Conservation (phyloP, 2,797 vertebrate genomes). For the Chrysocyon brachyurus region DNA sequence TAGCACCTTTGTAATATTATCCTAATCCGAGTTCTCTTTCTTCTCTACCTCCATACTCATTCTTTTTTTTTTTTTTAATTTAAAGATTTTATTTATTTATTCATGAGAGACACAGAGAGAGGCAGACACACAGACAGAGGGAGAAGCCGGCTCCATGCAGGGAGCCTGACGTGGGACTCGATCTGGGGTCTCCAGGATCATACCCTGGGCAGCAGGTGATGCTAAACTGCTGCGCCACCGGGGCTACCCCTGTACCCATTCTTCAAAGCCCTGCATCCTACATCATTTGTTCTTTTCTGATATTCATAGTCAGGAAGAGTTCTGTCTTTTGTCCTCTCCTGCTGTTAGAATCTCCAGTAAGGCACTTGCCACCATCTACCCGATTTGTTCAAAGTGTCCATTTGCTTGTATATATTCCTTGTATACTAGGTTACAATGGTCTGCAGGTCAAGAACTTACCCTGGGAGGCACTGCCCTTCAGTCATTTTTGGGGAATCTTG, state of each 20-base stretch:
- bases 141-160: too few relatives aligned
- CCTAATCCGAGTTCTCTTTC: background rate
- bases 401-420: background rate
- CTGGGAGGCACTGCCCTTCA: background rate
- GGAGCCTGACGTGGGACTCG: too few relatives aligned
- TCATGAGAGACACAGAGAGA: too few relatives aligned
- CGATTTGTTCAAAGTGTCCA: background rate
- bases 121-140: too few relatives aligned
- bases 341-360: background rate
- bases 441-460: background rate
- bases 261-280: background rate
- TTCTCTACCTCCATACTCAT: background rate
- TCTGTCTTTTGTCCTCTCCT: background rate
- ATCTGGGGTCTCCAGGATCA: too few relatives aligned
- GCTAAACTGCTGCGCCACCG: too few relatives aligned
- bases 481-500: background rate
- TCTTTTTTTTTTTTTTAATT: background rate
- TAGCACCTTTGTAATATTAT: background rate
- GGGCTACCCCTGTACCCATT: background rate
- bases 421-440: background rate
- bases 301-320: background rate
- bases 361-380: background rate
- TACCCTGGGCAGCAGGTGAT: too few relatives aligned
- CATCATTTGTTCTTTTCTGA: background rate
- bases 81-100: too few relatives aligned